Evolutionary conservation across 2,113 vertebrate genomes (phyloP).

Genomic region (Dicerorhinus sumatrensis): DNA sequence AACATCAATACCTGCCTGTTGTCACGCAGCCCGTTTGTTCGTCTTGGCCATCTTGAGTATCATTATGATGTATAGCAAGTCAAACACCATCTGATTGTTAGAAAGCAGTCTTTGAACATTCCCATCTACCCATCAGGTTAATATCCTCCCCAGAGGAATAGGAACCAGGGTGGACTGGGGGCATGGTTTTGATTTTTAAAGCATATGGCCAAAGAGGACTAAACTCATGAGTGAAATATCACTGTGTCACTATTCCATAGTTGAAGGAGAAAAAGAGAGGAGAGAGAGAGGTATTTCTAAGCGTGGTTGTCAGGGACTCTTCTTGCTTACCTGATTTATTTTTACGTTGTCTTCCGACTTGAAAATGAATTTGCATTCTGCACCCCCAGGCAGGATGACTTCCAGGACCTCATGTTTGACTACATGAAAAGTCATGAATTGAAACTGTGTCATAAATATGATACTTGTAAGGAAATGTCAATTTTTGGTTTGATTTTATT

Average conservation of each 20-base stretch:
- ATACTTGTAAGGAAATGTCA: neutral
- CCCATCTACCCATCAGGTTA: neutral
- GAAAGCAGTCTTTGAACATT: neutral
- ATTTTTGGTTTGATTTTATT: neutral
- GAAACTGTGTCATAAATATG: neutral
- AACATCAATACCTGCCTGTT: neutral
- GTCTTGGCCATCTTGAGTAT: neutral
- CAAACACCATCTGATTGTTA: neutral
- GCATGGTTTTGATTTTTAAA: neutral
- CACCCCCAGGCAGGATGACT: slow-evolving; percentile 5
- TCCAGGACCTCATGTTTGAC: slow-evolving; percentile 17
- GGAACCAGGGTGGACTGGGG: neutral
- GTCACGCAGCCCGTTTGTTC: neutral
- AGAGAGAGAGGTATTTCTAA: neutral
- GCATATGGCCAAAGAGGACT: neutral
- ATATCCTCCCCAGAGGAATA: fast-evolving
- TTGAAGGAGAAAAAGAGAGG: neutral
- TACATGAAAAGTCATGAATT: slow-evolving; percentile 37
- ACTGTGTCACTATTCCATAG: neutral
- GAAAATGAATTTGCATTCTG: slow-evolving; percentile 71
- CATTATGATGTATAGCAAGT: neutral
- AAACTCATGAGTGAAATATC: neutral
- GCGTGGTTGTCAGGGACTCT: neutral
- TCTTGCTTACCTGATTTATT: neutral
- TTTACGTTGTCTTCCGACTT: slow-evolving; percentile 55